Percentiles rank a stretch among this genome's conserved stretches.
These are phyloP conservation scores for Agapetus fuscipes DNA, from an alignment of 2,888 invertebrate genomes.

Conservation along the genomic window DNA sequence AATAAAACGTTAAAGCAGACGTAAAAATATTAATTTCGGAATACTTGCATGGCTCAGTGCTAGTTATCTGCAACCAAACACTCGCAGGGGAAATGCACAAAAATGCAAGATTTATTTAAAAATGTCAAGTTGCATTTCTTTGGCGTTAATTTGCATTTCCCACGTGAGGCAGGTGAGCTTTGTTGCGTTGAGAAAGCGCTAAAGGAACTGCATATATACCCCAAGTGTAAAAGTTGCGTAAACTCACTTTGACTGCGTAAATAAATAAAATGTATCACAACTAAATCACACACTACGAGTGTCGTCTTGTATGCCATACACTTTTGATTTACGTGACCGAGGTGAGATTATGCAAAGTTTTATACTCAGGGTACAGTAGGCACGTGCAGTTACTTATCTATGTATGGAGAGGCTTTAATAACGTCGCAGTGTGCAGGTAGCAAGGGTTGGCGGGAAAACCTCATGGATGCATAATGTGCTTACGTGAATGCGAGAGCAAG, in stretches of 20 bases:
- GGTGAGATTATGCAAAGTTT: too few species aligned
- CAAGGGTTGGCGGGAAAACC: slow-evolving; percentile 8
- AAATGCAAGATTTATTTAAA: neutral
- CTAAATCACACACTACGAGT: too few species aligned
- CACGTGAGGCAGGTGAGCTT: neutral
- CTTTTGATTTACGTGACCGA: too few species aligned
- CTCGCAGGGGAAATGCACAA: slow-evolving; percentile 1
- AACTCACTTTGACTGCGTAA: too few species aligned
- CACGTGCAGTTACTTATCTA: slow-evolving; percentile 6
- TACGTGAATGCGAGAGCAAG: too few species aligned
- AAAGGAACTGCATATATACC: neutral
- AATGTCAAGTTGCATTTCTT: slow-evolving; percentile 2
- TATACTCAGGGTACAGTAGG: neutral
- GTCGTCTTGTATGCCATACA: too few species aligned
- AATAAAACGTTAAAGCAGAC: too few species aligned
- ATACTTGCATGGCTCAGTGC: too few species aligned
- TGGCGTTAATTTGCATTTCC: slow-evolving; percentile 12
- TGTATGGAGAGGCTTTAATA: slow-evolving; percentile 14
- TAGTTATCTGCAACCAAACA: neutral
- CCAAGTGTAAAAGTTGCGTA: too few species aligned
- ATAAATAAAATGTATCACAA: too few species aligned
- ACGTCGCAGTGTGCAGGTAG: slow-evolving; percentile 6
- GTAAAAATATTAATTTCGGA: too few species aligned
- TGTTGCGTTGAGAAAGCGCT: slow-evolving; percentile 4
- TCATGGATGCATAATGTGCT: too few species aligned